These are phyloP conservation scores for Erythrocercus mccallii DNA, from an alignment of 2,113 vertebrate species.

Conservation along the genomic window DNA sequence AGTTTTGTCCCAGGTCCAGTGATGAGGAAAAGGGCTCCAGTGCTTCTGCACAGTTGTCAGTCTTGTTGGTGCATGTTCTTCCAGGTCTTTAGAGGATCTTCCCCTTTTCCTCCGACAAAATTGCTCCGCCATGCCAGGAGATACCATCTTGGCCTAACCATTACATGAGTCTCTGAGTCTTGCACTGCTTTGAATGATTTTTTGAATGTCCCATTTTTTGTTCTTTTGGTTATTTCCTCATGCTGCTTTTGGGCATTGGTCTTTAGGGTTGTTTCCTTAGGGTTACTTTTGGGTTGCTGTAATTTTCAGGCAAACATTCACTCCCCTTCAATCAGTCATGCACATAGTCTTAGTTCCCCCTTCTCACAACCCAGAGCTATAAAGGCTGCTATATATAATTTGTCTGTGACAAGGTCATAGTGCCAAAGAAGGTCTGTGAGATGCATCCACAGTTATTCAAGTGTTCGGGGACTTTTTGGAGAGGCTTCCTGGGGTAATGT, in stretches of 20 bases:
- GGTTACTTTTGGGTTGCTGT: not conserved
- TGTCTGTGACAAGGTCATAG: not conserved
- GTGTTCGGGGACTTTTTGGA: not conserved
- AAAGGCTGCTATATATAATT: not conserved
- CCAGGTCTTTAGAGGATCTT: not conserved
- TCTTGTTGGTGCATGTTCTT: not conserved
- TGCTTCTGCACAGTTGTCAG: rapidly evolving
- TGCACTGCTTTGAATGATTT: not conserved
- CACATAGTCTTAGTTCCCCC: not conserved
- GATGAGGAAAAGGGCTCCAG: not conserved
- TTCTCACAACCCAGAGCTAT: not conserved
- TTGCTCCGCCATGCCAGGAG: not conserved
- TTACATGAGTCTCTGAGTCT: not conserved
- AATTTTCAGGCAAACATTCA: not conserved
- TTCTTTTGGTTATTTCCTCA: not conserved
- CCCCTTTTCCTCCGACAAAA: not conserved
- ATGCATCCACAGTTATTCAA: not conserved
- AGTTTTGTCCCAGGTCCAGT: not conserved
- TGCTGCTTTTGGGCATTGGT: not conserved
- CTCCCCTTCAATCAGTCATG: not conserved
- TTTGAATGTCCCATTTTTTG: rapidly evolving
- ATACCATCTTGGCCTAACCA: not conserved
- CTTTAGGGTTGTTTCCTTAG: not conserved
- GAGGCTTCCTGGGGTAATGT: not conserved
- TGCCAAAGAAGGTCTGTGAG: not conserved